phyloP scores from a whole-genome alignment of 1,140 invertebrate genomes.

The Drosophila novamexicana region DNA sequence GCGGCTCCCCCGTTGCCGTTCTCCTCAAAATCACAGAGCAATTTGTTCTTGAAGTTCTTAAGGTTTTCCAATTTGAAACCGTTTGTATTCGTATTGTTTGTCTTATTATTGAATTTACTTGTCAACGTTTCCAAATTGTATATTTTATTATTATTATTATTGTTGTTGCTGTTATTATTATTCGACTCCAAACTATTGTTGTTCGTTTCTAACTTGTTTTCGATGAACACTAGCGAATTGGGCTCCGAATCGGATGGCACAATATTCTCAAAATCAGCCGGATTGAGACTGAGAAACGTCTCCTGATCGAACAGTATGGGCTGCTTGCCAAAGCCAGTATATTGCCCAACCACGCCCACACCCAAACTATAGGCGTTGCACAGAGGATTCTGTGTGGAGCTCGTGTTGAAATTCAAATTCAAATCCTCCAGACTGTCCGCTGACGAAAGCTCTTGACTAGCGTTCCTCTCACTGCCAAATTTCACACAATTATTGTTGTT shows the following conservation, averaged over 20 bases:
- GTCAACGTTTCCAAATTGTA: constrained; percentile 75
- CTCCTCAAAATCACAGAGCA: constrained; percentile 82
- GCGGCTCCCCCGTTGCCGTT: constrained; percentile 35
- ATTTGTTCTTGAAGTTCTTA: constrained; percentile 84
- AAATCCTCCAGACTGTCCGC: constrained; percentile 81
- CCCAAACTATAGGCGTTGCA: constrained; percentile 75
- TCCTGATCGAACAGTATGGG: constrained; percentile 83
- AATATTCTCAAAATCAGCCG: constrained; percentile 82
- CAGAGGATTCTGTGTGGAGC: constrained; percentile 66
- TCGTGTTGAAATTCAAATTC: constrained; percentile 80
- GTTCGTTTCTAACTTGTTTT: constrained; percentile 75
- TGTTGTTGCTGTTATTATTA: constrained; percentile 55
- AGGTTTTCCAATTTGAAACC: constrained; percentile 82
- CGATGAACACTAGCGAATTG: constrained; percentile 75
- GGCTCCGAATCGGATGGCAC: constrained; percentile 82
- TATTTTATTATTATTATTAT: constrained; percentile 66
- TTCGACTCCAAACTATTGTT: constrained; percentile 66
- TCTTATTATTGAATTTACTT: constrained; percentile 81
- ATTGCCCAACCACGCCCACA: constrained; percentile 27
- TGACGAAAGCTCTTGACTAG: constrained; percentile 62
- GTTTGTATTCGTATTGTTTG: constrained; percentile 83
- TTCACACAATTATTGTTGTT: constrained; percentile 53
- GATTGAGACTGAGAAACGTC: constrained; percentile 82
- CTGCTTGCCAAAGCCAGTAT: constrained; percentile 65
- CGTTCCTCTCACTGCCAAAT: constrained; percentile 57